A percentile compares a stretch with the other conserved stretches of the same genome.
Evolutionary conservation across 1,140 invertebrate species (phyloP).

Genomic region (Micrasema minimum): DNA sequence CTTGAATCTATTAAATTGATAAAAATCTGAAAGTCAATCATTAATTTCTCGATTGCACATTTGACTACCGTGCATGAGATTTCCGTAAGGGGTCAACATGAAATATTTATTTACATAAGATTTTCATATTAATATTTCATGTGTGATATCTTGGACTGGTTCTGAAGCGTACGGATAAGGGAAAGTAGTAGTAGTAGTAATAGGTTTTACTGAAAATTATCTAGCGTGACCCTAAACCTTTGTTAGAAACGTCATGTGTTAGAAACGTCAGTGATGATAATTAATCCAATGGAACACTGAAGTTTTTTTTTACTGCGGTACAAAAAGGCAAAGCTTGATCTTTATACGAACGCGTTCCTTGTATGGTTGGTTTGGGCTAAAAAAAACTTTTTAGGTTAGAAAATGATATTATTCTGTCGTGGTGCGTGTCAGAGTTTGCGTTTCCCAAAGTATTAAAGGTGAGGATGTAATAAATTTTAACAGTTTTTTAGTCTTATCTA

Average conservation of each 20-base stretch:
- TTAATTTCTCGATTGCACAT: background rate
- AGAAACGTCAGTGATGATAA: conserved; percentile 13
- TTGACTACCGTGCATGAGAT: background rate
- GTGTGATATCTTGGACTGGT: no score
- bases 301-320: conserved; percentile 14
- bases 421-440: no score
- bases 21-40: no score
- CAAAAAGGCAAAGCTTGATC: conserved; percentile 20
- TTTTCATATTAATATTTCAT: no score
- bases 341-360: background rate
- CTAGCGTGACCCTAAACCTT: conserved; percentile 20
- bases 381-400: background rate
- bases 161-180: no score
- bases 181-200: background rate
- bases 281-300: conserved; percentile 17
- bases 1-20: no score
- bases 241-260: conserved; percentile 18
- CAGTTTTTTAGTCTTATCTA: no score
- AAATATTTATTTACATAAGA: no score
- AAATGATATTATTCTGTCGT: background rate
- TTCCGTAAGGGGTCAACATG: no score
- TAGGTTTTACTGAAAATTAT: conserved; percentile 29
- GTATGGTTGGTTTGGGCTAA: background rate
- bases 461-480: no score
- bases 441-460: no score